Evolutionary conservation across 2,113 vertebrate genomes (phyloP).

Genomic region (Clarias batrachus): DNA sequence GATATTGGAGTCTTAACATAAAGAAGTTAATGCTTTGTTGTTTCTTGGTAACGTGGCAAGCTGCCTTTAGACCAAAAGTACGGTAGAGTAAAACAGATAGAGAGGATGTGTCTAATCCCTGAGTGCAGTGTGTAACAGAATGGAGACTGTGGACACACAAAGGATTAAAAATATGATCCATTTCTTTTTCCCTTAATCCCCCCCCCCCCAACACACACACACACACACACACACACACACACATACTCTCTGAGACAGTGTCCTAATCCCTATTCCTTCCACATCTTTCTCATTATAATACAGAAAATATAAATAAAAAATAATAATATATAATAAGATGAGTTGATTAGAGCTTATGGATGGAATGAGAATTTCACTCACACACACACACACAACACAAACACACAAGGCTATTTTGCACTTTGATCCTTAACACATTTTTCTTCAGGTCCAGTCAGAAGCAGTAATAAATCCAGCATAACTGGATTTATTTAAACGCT

Average conservation of each 20-base stretch:
- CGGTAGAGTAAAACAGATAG: not conserved
- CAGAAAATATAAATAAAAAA: conserved; percentile 31
- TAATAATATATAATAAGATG: not conserved
- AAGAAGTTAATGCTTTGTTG: not conserved
- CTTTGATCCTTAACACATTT: not conserved
- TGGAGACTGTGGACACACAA: conserved; percentile 61
- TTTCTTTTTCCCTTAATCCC: conserved; percentile 73
- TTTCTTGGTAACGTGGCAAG: not conserved
- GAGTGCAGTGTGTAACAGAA: conserved; percentile 64
- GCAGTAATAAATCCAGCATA: too few species aligned
- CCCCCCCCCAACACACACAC: not conserved
- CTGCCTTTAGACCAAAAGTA: not conserved
- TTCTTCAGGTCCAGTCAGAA: too few species aligned
- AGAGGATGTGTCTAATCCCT: conserved; percentile 60
- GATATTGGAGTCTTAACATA: not conserved
- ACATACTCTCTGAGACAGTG: not conserved
- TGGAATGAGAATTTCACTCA: not conserved
- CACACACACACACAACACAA: too few species aligned
- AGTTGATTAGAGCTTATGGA: not conserved
- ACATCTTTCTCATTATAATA: conserved; percentile 60
- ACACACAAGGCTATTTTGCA: not conserved
- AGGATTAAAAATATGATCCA: conserved; percentile 76
- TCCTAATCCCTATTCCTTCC: conserved; percentile 51
- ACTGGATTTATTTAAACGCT: too few species aligned
- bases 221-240: not conserved